A percentile compares a stretch with the other conserved stretches of the same genome.
phyloP scores from a whole-genome alignment of 1,140 invertebrate genomes.

The Drosophila saltans region DNA sequence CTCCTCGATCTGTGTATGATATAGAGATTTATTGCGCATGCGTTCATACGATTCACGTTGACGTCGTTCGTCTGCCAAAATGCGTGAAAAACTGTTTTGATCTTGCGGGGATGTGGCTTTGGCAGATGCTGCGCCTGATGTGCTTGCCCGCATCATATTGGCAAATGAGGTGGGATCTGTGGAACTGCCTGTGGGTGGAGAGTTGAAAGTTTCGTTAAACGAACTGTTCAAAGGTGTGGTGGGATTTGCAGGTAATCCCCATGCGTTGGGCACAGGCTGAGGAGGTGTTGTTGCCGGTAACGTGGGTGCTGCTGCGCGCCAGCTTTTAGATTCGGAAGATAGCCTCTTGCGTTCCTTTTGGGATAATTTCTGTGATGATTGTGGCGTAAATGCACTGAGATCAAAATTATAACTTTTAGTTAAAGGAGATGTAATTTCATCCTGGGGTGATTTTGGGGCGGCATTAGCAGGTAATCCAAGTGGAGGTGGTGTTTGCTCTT shows the following conservation, averaged over 20 bases:
- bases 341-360: constrained; percentile 85
- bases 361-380: constrained; percentile 83
- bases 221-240: constrained; percentile 8
- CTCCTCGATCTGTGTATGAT: constrained; percentile 88
- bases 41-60: constrained; percentile 84
- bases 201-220: constrained; percentile 37
- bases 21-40: constrained; percentile 85
- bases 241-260: constrained; percentile 53
- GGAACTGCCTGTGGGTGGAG: constrained; percentile 56
- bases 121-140: constrained; percentile 14
- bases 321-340: constrained; percentile 70
- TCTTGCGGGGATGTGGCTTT: constrained; percentile 8
- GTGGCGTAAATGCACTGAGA: constrained; percentile 66
- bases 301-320: constrained; percentile 32
- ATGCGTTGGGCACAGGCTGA: constrained; percentile 67
- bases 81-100: constrained; percentile 83
- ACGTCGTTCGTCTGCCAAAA: constrained; percentile 84
- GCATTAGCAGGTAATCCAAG: constrained; percentile 21
- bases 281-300: constrained; percentile 25
- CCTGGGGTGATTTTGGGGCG: constrained; percentile 7
- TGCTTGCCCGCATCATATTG: constrained; percentile 67
- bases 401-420: constrained; percentile 72
- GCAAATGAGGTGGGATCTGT: constrained; percentile 73
- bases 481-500: constrained; percentile 45
- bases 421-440: constrained; percentile 41